A percentile compares a stretch with the other conserved stretches of the same genome.
Conservation (phyloP, 2,797 vertebrate genomes). For the Enoplosus armatus region DNA sequence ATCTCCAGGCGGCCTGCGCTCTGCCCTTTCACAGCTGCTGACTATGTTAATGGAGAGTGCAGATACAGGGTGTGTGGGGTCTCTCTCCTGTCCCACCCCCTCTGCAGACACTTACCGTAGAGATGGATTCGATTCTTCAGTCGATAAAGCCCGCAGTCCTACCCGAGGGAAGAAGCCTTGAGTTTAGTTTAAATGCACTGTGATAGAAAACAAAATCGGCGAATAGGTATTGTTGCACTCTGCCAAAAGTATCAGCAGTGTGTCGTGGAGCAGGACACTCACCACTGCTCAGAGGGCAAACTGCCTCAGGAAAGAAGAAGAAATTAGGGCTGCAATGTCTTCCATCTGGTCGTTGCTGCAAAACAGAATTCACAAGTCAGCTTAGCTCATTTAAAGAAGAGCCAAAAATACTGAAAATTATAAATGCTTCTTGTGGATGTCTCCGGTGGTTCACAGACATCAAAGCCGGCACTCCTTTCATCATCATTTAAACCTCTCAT, state of each 20-base stretch:
- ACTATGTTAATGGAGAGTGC: constrained; percentile 72
- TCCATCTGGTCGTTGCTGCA: constrained; percentile 12
- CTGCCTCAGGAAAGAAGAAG: not conserved
- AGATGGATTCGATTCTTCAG: constrained; percentile 43
- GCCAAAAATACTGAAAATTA: constrained; percentile 15
- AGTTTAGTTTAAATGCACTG: constrained; percentile 26
- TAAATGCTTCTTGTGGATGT: constrained; percentile 14
- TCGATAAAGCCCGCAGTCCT: constrained; percentile 8
- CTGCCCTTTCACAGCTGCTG: constrained; percentile 79
- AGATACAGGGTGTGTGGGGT: constrained; percentile 48
- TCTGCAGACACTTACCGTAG: constrained; percentile 28
- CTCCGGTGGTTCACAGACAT: constrained; percentile 19
- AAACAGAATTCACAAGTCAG: constrained; percentile 12
- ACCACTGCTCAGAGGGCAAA: not conserved
- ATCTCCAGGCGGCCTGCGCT: constrained; percentile 60
- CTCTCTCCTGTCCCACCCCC: not conserved
- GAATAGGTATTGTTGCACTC: not conserved
- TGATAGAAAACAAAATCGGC: constrained; percentile 5
- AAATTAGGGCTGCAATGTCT: not conserved
- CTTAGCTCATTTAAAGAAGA: constrained; percentile 18
- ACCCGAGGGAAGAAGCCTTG: constrained; percentile 15
- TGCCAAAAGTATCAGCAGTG: not conserved
- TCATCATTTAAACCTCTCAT: constrained; percentile 47
- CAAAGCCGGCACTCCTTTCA: constrained; percentile 43
- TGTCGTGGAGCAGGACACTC: not conserved